Evolutionary conservation across 1,140 invertebrate genomes (phyloP).

Genomic region (Grapholita molesta): DNA sequence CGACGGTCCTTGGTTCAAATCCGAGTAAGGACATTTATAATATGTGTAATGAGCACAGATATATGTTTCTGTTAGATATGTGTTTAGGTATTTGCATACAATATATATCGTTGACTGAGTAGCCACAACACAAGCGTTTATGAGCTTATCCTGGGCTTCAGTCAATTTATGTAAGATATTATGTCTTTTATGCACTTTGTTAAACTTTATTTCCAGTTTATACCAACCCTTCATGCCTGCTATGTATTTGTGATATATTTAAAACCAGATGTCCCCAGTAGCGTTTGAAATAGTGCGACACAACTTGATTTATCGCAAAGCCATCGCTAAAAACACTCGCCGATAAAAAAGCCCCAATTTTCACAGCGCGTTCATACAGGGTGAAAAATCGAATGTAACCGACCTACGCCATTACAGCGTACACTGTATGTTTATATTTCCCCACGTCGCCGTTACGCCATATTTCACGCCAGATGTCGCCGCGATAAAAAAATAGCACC

Average conservation of each 20-base stretch:
- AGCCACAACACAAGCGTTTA: too few species aligned
- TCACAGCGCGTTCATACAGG: background rate
- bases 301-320: background rate
- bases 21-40: too few species aligned
- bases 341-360: background rate
- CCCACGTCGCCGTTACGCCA: too few species aligned
- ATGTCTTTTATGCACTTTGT: too few species aligned
- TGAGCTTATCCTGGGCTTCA: too few species aligned
- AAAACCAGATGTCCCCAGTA: background rate
- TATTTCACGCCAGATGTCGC: constrained; percentile 13
- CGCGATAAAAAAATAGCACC: constrained; percentile 14
- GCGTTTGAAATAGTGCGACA: background rate
- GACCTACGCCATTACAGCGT: background rate
- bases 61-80: too few species aligned
- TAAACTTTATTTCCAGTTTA: too few species aligned
- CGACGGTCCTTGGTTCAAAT: too few species aligned
- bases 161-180: too few species aligned
- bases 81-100: too few species aligned
- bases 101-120: too few species aligned
- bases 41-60: too few species aligned
- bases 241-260: background rate
- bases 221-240: background rate
- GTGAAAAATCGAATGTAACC: background rate
- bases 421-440: constrained; percentile 3
- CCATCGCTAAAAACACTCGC: background rate